Evolutionary conservation across 2,113 vertebrate genomes (phyloP), one percentile per base, ranked within the genome.

Genomic region (Podarcis cretensis): DNA sequence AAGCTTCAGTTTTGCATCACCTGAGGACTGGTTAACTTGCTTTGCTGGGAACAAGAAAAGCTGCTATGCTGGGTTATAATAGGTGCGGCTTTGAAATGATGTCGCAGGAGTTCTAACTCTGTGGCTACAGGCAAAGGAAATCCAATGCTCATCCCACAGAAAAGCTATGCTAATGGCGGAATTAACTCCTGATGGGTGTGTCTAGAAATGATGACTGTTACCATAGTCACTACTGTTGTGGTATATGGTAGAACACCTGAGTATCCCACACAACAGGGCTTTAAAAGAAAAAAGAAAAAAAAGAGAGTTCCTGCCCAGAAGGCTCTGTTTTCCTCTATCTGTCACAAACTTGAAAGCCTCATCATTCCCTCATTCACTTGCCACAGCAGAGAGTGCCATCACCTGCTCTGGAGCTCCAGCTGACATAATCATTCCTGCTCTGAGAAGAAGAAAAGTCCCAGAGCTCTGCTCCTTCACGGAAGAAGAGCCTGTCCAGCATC

Each of bases 1-100:
- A 35, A 43, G 84, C 76, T 89, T 79, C 27, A 13, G 83, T 32
- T 85, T 87, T 90, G 71, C 85, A 83, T 92, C 93, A 90, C 68
- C 89, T 76, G 74, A 89, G 78, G 83, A 48, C 88, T 93, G 0
- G 0, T 76, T 85, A 85, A 20, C 77, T 93, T 87, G 80, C 92
- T 90, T 82, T 90, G 90, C 48, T 57, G 75, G 80, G 92, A 92
- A 40, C 71, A 59, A 73, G 8, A 75, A 74, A 75, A 21, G 6
- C n/a, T 20, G 27, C 14, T 27, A 30, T 48, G 43, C 43, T 16
- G 76, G 40, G 40, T 54, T 54, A 7, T 7, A 27, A 48, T 48
- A 54, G 76, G 76, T 40, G 76, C 13, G 76, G 76, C 40, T 54
- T 79, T 48, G 40, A 25, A 27, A 48, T 40, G 23, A 48, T 27